These are phyloP conservation scores for Serilophus lunatus DNA, from an alignment of 2,113 vertebrate species.

Conservation along the genomic window DNA sequence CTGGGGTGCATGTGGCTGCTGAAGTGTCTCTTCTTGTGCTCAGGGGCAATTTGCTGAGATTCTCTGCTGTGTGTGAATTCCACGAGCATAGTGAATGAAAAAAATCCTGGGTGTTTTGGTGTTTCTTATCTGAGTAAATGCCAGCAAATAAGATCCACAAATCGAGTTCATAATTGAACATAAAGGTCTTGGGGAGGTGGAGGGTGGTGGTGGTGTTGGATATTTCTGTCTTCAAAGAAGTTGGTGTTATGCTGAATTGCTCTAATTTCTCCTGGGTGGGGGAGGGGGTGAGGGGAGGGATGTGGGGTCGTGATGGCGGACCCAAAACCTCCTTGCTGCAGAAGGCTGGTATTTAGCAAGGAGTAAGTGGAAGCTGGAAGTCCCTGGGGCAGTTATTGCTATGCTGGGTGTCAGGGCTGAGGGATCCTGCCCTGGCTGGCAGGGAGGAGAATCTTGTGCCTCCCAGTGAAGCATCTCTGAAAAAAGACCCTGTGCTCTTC, in stretches of 20 bases:
- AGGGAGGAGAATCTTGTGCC: neutral
- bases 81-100: neutral
- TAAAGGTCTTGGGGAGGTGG: neutral
- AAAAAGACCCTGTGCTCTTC: neutral
- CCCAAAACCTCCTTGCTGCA: neutral
- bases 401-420: neutral
- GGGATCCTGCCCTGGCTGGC: neutral
- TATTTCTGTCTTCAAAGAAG: neutral
- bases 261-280: neutral
- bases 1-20: neutral
- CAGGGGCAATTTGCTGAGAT: neutral
- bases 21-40: neutral
- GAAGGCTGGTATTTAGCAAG: neutral
- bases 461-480: fast-evolving
- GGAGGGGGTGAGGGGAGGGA: neutral
- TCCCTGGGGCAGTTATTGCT: neutral
- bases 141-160: neutral
- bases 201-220: neutral
- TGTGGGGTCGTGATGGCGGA: neutral
- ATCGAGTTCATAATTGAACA: neutral
- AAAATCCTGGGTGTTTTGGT: neutral
- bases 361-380: neutral
- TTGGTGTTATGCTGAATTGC: neutral
- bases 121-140: neutral
- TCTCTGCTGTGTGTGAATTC: neutral